Base-by-base conservation (phyloP, 2,888 invertebrate genomes). In the Drosophila formosana region DNA sequence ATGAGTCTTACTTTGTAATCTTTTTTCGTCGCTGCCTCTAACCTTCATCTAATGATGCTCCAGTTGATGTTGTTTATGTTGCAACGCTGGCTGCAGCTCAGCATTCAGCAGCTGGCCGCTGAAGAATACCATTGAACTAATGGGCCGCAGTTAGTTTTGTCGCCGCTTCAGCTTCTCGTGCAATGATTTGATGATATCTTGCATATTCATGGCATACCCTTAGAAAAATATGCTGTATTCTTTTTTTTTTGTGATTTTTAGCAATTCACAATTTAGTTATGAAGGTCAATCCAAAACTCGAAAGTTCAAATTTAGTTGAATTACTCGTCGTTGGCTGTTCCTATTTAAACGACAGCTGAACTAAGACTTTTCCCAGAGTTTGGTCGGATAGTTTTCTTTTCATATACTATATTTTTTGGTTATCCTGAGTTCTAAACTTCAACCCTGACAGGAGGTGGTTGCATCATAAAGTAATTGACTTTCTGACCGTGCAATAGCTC, bases 391-490 rank as follows among this genome's bases (percentile, higher is more conserved):
- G 18, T 9, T 13, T n/a, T 11, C 25, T 25, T 32, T 45, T 6
- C 28, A 4, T 18, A 6, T 34, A 9, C 3, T 32, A 32, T 7
- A 32, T 32, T 34, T 34, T 9, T 34, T 34, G 11, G 11, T 13
- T 13, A 6, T 39, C 2, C 39, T 39, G 5, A 37, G n/a, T 2
- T 9, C 13, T 39, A 5, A 41, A 13, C 18, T 13, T 18, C 18
- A 30, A 23, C 39, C 49, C 39, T 30, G 25, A 52, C 28, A 43
- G 49, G 47, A 43, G 57, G 60, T 64, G 76, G 50, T 70, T 75
- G 62, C 61, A 58, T 78, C 83, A 75, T 89, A 78, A 89, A 88
- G 34, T 82, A 78, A 89, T 83, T 83, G 88, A 89, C 89, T 83
- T 89, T 41, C 60, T 72, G 73, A 83, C 68, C 69, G 65, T 76